Conservation (phyloP, 2,888 invertebrate genomes). For the Sympetrum striolatum region DNA sequence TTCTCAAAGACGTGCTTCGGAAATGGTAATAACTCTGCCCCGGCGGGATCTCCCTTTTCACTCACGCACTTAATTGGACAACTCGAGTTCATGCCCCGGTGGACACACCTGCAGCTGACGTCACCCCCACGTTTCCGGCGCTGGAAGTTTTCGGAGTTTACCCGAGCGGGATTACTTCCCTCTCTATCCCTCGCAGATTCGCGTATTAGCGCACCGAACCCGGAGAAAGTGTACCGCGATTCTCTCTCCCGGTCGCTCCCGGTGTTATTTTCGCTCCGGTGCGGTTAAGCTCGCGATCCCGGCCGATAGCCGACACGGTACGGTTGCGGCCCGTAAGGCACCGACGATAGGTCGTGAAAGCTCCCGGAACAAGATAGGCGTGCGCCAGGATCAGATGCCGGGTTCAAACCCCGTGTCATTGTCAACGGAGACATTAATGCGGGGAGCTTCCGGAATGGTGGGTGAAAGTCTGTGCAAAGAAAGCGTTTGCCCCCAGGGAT, state of each 20-base stretch:
- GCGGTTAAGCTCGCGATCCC: background rate
- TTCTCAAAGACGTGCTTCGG: too few species aligned
- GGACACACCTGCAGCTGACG: background rate
- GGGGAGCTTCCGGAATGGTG: too few species aligned
- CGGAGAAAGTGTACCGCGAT: background rate
- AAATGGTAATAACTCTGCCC: too few species aligned
- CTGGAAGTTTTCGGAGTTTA: background rate
- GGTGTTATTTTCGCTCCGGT: background rate
- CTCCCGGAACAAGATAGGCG: background rate
- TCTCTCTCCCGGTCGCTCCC: background rate
- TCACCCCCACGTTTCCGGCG: background rate
- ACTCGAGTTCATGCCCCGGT: too few species aligned
- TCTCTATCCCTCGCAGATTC: background rate
- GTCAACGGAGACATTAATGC: background rate
- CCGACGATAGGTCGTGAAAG: background rate
- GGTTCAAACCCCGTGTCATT: background rate
- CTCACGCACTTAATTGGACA: too few species aligned
- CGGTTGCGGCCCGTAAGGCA: background rate
- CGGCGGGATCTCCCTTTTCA: too few species aligned
- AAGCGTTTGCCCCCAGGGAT: too few species aligned
- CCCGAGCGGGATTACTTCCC: background rate
- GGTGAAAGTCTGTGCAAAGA: too few species aligned
- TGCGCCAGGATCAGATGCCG: background rate
- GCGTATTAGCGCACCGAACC: background rate
- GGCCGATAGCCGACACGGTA: background rate